A percentile compares a stretch with the other conserved stretches of the same genome.
These are phyloP conservation scores for Orthonevra nobilis DNA, from an alignment of 2,888 invertebrate genomes.

Conservation along the genomic window DNA sequence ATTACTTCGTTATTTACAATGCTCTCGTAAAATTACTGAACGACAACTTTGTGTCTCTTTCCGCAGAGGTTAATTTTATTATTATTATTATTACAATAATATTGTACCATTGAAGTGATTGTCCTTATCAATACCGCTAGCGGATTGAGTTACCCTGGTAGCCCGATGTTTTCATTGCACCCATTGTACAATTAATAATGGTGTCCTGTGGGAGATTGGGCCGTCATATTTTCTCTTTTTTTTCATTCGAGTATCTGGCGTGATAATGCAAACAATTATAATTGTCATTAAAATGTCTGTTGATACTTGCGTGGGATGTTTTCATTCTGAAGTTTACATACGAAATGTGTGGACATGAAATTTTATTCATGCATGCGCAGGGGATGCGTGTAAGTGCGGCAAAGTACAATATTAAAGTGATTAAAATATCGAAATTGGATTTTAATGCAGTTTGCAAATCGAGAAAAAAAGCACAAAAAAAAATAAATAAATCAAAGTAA, in stretches of 20 bases:
- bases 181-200: slow-evolving; percentile 46
- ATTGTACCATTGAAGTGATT: slow-evolving; percentile 64
- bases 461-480: slow-evolving; percentile 4
- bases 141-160: slow-evolving; percentile 6
- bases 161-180: slow-evolving; percentile 2
- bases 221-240: no score
- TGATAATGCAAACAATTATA: slow-evolving; percentile 60
- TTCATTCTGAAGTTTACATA: slow-evolving; percentile 34
- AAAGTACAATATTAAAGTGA: slow-evolving; percentile 58
- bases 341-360: slow-evolving; percentile 1
- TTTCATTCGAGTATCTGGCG: slow-evolving; percentile 2
- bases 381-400: background rate
- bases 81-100: slow-evolving; percentile 62
- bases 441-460: slow-evolving; percentile 39
- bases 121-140: slow-evolving; percentile 46
- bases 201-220: slow-evolving; percentile 31
- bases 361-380: no score
- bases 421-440: slow-evolving; percentile 62
- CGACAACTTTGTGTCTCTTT: no score
- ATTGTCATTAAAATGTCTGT: slow-evolving; percentile 69
- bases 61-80: slow-evolving; percentile 61
- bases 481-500: no score
- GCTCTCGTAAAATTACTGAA: slow-evolving; percentile 41
- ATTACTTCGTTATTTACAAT: slow-evolving; percentile 57
- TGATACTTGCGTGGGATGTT: slow-evolving; percentile 52